A percentile compares a stretch with the other conserved stretches of the same genome.
Evolutionary conservation across 2,113 vertebrate genomes (phyloP).

Genomic region (Sebastes schlegelii): DNA sequence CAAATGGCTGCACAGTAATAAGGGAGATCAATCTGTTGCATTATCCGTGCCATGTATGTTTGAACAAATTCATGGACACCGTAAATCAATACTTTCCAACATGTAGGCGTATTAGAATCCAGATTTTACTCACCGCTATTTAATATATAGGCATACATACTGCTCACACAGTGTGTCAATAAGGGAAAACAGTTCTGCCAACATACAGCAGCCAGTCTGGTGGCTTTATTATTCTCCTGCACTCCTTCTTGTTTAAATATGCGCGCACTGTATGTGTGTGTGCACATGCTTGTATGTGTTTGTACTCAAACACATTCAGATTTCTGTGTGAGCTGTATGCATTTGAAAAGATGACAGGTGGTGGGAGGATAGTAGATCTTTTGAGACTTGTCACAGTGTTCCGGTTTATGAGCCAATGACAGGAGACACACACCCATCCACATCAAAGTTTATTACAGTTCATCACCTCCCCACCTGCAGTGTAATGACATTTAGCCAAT

Average conservation of each 20-base stretch:
- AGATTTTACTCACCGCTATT: conserved; percentile 42
- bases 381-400: conserved; percentile 77
- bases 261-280: background rate
- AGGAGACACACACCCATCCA: conserved; percentile 77
- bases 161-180: conserved; percentile 26
- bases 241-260: conserved; percentile 18
- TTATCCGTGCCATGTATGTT: conserved; percentile 22
- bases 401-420: conserved; percentile 79
- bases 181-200: conserved; percentile 18
- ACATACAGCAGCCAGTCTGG: conserved; percentile 2
- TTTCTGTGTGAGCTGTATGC: conserved; percentile 42
- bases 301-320: conserved; percentile 34
- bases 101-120: conserved; percentile 26
- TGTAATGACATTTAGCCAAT: conserved; percentile 87
- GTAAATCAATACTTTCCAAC: conserved; percentile 43
- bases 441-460: conserved; percentile 86
- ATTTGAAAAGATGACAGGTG: conserved; percentile 70
- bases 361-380: conserved; percentile 72
- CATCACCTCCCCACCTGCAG: conserved; percentile 84
- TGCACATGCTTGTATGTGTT: background rate
- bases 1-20: conserved; percentile 53
- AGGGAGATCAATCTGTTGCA: conserved; percentile 46
- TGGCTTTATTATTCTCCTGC: background rate
- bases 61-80: conserved; percentile 36
- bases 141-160: conserved; percentile 13